Evolutionary conservation across 2,113 vertebrate species (phyloP).

Genomic region (Poicephalus meyeri): DNA sequence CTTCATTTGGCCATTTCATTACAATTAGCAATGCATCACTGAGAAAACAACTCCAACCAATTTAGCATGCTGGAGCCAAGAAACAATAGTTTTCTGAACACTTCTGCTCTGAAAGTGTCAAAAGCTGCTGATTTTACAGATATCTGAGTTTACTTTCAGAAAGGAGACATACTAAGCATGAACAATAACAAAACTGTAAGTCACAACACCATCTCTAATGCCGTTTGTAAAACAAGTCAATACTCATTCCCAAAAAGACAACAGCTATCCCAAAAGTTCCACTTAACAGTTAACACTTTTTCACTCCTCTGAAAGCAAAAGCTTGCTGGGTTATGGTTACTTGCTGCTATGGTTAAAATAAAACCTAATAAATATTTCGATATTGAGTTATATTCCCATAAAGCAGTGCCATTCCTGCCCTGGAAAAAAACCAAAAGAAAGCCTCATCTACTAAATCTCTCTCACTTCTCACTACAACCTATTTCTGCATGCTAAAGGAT

Average conservation of each 20-base stretch:
- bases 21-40: neutral
- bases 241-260: neutral
- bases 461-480: neutral
- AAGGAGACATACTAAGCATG: neutral
- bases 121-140: neutral
- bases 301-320: neutral
- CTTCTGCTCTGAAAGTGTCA: neutral
- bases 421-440: neutral
- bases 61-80: neutral
- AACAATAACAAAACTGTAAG: neutral
- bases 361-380: neutral
- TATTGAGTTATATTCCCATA: neutral
- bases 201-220: neutral
- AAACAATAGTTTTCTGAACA: neutral
- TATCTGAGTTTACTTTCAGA: neutral
- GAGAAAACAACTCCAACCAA: neutral
- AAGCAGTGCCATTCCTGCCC: neutral
- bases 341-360: neutral
- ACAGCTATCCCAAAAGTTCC: neutral
- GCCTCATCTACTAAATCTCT: neutral
- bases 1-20: neutral
- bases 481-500: neutral
- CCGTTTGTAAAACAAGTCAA: neutral
- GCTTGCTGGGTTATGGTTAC: neutral
- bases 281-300: neutral